Conservation (phyloP, 1,140 invertebrate genomes). For the Megalopta genalis region DNA sequence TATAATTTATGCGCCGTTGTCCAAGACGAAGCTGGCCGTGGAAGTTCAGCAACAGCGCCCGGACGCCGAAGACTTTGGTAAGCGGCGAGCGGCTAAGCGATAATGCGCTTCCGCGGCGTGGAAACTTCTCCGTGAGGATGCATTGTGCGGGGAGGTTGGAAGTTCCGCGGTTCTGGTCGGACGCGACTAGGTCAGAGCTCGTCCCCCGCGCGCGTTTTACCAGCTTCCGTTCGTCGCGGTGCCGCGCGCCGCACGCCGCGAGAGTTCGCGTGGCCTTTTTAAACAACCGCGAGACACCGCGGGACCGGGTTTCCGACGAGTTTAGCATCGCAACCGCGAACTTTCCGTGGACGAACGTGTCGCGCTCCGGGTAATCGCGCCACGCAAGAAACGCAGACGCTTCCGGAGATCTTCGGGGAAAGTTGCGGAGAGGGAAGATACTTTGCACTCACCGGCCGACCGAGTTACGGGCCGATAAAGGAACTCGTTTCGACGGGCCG, state of each 20-base stretch:
- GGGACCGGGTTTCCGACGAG: neutral
- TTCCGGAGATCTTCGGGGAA: constrained; percentile 9
- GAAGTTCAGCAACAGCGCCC: neutral
- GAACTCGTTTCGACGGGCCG: neutral
- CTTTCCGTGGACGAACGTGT: constrained; percentile 17
- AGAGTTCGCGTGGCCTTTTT: constrained; percentile 39
- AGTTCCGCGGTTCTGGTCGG: constrained; percentile 15
- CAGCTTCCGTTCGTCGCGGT: constrained; percentile 28
- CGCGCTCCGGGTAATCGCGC: constrained; percentile 44
- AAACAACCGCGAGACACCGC: neutral
- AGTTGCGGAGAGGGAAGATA: neutral
- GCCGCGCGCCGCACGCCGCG: neutral
- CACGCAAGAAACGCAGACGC: constrained; percentile 10
- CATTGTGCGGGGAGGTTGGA: constrained; percentile 29
- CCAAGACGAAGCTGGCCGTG: neutral
- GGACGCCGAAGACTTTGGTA: constrained; percentile 4
- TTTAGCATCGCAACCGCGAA: neutral
- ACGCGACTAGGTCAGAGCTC: constrained; percentile 29
- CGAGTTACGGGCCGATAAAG: neutral
- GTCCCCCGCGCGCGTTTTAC: constrained; percentile 15
- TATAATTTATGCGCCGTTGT: too few relatives aligned
- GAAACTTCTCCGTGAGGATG: constrained; percentile 51
- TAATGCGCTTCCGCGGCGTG: constrained; percentile 54
- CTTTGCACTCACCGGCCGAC: neutral
- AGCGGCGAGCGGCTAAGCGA: constrained; percentile 10